Conservation (phyloP, 1,140 invertebrate genomes). For the Orchestia grillus region DNA sequence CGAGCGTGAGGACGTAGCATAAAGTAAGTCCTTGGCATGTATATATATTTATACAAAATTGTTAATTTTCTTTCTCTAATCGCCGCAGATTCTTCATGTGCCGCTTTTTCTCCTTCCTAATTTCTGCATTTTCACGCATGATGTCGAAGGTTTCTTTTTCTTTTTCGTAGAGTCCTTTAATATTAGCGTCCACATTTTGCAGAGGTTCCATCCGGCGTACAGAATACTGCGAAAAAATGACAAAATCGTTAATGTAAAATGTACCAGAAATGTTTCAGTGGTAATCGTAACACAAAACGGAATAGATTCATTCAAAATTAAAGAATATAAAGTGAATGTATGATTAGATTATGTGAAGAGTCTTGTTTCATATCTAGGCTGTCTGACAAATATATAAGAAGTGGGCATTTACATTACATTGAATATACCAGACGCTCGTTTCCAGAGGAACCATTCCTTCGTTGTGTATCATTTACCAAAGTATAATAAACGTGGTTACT, state of each 20-base stretch:
- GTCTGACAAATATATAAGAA: not conserved
- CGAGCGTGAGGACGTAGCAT: not conserved
- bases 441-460: not conserved
- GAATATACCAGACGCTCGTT: not conserved
- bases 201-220: constrained; percentile 73
- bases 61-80: not conserved
- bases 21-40: not conserved
- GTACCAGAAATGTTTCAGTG: no score
- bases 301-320: no score
- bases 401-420: not conserved
- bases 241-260: not conserved
- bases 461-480: not conserved
- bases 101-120: not conserved
- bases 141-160: not conserved
- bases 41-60: not conserved
- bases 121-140: not conserved
- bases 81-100: not conserved
- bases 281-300: not conserved
- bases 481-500: not conserved
- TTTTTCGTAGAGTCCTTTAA: constrained; percentile 70
- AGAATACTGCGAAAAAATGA: constrained; percentile 71
- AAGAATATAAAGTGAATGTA: no score
- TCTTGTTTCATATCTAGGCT: not conserved
- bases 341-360: no score
- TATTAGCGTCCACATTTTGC: constrained; percentile 82